Percentiles rank a stretch among this genome's conserved stretches.
Evolutionary conservation across 2,113 vertebrate genomes (phyloP).

Genomic region (Brienomyrus brachyistius): DNA sequence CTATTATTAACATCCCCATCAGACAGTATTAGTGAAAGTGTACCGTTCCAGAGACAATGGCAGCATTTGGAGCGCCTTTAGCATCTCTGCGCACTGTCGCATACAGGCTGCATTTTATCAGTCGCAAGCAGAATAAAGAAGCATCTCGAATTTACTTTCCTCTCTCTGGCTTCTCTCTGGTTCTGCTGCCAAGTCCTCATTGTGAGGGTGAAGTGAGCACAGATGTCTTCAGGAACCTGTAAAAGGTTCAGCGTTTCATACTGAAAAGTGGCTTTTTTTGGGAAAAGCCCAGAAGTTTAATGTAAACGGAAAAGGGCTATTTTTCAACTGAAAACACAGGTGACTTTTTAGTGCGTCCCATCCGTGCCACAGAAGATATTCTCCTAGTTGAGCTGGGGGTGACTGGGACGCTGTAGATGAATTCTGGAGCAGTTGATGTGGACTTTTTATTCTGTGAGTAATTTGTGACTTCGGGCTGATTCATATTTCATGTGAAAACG

Average conservation of each 20-base stretch:
- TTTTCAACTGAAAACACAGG: constrained; percentile 5
- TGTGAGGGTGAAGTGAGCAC: constrained; percentile 22
- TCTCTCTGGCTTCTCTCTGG: neutral
- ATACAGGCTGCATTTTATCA: neutral
- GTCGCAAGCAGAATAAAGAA: neutral
- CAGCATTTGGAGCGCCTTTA: neutral
- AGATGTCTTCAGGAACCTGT: constrained; percentile 30
- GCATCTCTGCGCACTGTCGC: neutral
- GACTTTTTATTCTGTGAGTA: neutral
- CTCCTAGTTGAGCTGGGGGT: neutral
- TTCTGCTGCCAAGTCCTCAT: neutral
- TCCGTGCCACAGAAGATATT: neutral
- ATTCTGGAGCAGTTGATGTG: neutral
- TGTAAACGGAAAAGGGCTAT: neutral
- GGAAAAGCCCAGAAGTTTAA: constrained; percentile 12
- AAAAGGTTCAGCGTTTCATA: constrained; percentile 24
- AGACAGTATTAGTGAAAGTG: neutral
- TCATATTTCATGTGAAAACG: neutral
- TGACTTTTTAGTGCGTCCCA: neutral
- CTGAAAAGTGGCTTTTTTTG: neutral
- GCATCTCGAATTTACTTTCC: neutral
- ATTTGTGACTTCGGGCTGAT: neutral
- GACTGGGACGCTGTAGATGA: neutral
- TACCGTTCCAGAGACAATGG: neutral
- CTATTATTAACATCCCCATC: neutral